A percentile compares a stretch with the other conserved stretches of the same genome.
phyloP scores from a whole-genome alignment of 2,888 invertebrate genomes.

The Zootermopsis nevadensis region DNA sequence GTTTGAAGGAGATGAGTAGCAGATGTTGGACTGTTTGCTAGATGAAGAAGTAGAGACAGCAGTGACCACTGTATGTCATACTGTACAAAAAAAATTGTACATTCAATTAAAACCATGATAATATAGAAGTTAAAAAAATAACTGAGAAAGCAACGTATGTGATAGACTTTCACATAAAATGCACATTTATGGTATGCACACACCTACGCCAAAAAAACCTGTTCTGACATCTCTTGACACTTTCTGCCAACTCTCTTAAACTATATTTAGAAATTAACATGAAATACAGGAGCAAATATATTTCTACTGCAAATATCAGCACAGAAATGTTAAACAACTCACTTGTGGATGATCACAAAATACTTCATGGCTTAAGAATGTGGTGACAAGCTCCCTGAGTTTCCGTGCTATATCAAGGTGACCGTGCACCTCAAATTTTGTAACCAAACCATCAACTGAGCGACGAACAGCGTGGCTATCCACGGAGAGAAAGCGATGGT shows the following conservation, averaged over 20 bases:
- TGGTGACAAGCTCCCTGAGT: slow-evolving; percentile 60
- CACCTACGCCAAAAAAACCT: too few species aligned
- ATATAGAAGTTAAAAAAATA: not conserved
- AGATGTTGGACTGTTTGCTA: slow-evolving; percentile 59
- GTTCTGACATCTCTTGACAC: too few species aligned
- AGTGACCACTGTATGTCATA: slow-evolving; percentile 66
- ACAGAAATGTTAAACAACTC: not conserved
- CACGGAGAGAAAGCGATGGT: slow-evolving; percentile 64
- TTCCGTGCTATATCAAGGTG: slow-evolving; percentile 63
- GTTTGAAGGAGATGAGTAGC: not conserved
- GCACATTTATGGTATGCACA: too few species aligned
- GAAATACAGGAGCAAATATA: too few species aligned
- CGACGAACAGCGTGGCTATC: slow-evolving; percentile 64
- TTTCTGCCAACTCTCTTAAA: too few species aligned
- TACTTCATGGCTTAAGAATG: slow-evolving; percentile 57
- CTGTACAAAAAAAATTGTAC: slow-evolving; percentile 55
- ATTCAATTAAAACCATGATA: not conserved
- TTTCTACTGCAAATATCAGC: too few species aligned
- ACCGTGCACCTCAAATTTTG: slow-evolving; percentile 65
- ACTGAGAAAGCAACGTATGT: not conserved
- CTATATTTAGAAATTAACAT: too few species aligned
- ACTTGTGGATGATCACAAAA: slow-evolving; percentile 59
- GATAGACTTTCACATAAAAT: too few species aligned
- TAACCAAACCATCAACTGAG: slow-evolving; percentile 62
- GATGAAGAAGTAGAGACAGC: slow-evolving; percentile 63